Percentiles rank a stretch among this genome's conserved stretches.
Evolutionary conservation across 2,113 vertebrate species (phyloP).

Genomic region (Seriola aureovittata): DNA sequence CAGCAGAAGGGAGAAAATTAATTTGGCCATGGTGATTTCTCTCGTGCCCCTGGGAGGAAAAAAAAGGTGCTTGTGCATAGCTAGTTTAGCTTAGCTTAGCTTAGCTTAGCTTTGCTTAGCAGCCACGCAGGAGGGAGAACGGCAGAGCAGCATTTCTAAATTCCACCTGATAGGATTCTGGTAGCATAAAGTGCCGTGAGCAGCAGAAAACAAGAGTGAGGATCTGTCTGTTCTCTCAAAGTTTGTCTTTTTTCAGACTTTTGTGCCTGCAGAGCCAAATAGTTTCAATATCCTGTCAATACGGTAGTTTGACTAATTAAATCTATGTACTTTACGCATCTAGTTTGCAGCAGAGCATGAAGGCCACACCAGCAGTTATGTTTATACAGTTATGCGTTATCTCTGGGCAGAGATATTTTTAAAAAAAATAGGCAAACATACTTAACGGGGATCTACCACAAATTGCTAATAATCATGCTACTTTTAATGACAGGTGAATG

Average conservation of each 20-base stretch:
- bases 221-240: slow-evolving; percentile 26
- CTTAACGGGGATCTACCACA: background rate
- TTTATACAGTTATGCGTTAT: background rate
- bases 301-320: background rate
- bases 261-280: slow-evolving; percentile 8
- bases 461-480: background rate
- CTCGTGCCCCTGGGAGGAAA: slow-evolving; percentile 38
- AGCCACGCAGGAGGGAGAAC: slow-evolving; percentile 60
- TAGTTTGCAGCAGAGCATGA: background rate
- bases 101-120: slow-evolving; percentile 64
- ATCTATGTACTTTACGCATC: background rate
- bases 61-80: slow-evolving; percentile 65
- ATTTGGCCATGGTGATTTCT: slow-evolving; percentile 78
- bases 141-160: slow-evolving; percentile 73
- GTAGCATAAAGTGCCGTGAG: slow-evolving; percentile 43
- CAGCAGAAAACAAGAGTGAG: slow-evolving; percentile 63
- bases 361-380: background rate
- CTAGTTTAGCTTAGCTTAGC: slow-evolving; percentile 68
- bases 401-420: background rate
- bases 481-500: background rate
- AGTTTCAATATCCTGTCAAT: background rate
- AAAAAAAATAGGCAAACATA: background rate
- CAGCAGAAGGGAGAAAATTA: slow-evolving; percentile 78
- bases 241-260: slow-evolving; percentile 39
- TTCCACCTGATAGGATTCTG: slow-evolving; percentile 70